Conservation (phyloP, 2,797 vertebrate species). For the Acanthiza pusilla region DNA sequence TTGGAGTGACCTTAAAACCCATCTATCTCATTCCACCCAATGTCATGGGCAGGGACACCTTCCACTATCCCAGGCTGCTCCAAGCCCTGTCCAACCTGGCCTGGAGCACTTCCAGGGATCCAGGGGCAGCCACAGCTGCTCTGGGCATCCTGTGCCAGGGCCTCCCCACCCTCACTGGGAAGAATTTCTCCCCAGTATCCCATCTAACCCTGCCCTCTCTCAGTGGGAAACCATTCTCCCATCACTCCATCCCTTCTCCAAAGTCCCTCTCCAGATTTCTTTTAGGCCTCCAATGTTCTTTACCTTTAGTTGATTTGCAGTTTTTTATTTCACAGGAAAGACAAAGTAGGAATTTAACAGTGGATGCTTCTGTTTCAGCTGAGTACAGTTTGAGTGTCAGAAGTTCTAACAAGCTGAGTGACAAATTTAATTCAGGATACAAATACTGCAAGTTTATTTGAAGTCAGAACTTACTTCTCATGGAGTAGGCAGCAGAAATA, state of each 20-base stretch:
- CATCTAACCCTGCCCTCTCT: neutral
- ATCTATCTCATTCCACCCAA: neutral
- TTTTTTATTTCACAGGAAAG: neutral
- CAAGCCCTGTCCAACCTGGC: rapidly evolving
- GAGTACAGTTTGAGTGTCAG: neutral
- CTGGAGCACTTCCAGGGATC: neutral
- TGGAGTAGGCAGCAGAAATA: neutral
- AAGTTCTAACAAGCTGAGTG: neutral
- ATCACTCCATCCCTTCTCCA: neutral
- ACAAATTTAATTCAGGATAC: neutral
- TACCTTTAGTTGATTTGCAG: neutral
- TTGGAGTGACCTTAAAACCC: neutral
- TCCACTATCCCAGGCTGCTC: rapidly evolving
- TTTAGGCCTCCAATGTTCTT: neutral
- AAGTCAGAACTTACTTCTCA: neutral
- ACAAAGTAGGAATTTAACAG: neutral
- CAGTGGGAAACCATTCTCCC: neutral
- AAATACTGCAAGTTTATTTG: neutral
- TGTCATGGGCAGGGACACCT: neutral
- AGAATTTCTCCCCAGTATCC: rapidly evolving
- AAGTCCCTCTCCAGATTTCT: neutral
- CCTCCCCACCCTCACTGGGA: rapidly evolving
- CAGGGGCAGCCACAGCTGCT: neutral
- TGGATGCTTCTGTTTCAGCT: neutral
- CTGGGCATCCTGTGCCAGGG: neutral